Conservation (phyloP, 2,888 invertebrate species). For the Teleiodes luculella region DNA sequence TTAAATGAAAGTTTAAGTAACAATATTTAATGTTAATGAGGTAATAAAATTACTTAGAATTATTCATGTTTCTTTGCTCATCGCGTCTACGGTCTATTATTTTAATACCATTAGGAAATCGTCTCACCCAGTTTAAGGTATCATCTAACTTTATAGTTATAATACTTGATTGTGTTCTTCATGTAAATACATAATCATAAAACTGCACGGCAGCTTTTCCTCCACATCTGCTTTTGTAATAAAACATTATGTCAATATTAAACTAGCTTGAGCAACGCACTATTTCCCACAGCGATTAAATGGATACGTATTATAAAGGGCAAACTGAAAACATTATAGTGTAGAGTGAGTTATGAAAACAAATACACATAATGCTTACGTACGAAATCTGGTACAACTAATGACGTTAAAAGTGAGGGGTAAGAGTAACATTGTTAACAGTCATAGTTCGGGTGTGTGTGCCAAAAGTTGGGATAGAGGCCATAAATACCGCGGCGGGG, state of each 20-base stretch:
- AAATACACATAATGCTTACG: slow-evolving; percentile 70
- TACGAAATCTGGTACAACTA: slow-evolving; percentile 73
- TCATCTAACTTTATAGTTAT: too few relatives aligned
- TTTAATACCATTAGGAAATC: slow-evolving; percentile 26
- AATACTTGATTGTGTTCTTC: neutral
- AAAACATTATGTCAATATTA: slow-evolving; percentile 51
- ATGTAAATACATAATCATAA: neutral
- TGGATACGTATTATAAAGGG: slow-evolving; percentile 51
- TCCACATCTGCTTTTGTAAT: slow-evolving; percentile 39
- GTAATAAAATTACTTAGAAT: slow-evolving; percentile 31
- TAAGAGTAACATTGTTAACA: slow-evolving; percentile 72
- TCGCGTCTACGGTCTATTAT: slow-evolving; percentile 26
- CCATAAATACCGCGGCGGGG: slow-evolving; percentile 73
- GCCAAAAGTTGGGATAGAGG: slow-evolving; percentile 69
- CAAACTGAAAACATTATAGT: slow-evolving; percentile 55
- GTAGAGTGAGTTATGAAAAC: slow-evolving; percentile 69
- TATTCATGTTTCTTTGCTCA: slow-evolving; percentile 20
- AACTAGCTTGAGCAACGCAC: slow-evolving; percentile 53
- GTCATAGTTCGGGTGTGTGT: slow-evolving; percentile 70
- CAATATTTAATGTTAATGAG: slow-evolving; percentile 50
- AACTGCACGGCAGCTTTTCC: neutral
- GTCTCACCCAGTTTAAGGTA: neutral
- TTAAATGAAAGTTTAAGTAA: slow-evolving; percentile 49
- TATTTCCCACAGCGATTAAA: slow-evolving; percentile 72
- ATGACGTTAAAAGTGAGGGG: slow-evolving; percentile 75